Percentiles rank a stretch among this genome's conserved stretches.
These are phyloP conservation scores for Beaufortia kweichowensis DNA, from an alignment of 2,113 vertebrate species.

Conservation along the genomic window DNA sequence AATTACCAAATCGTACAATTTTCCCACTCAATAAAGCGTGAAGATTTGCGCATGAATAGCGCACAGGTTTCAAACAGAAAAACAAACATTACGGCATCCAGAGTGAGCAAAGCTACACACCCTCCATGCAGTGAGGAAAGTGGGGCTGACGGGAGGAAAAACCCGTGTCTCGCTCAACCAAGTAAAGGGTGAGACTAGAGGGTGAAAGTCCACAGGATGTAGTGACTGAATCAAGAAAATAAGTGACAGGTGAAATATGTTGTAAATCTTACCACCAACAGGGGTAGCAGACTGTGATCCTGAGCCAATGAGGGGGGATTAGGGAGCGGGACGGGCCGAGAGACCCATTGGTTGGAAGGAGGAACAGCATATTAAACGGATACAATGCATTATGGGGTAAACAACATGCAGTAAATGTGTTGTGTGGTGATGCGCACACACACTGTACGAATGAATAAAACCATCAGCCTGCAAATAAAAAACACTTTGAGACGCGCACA, in stretches of 20 bases:
- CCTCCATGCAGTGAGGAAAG: constrained; percentile 42
- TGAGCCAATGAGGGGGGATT: constrained; percentile 88
- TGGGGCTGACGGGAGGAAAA: constrained; percentile 39
- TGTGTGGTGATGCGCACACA: constrained; percentile 16
- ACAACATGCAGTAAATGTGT: constrained; percentile 46
- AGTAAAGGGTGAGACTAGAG: constrained; percentile 64
- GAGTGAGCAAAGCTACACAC: constrained; percentile 42
- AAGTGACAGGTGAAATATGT: constrained; percentile 74
- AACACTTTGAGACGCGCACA: constrained; percentile 40
- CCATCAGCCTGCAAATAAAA: constrained; percentile 35
- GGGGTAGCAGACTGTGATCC: constrained; percentile 98
- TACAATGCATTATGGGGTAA: constrained; percentile 60
- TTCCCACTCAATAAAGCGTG: not conserved
- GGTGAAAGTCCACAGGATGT: constrained; percentile 47
- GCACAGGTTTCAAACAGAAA: not conserved
- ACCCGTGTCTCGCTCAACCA: constrained; percentile 6
- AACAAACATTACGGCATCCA: constrained; percentile 21
- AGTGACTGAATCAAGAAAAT: constrained; percentile 54
- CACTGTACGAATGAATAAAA: constrained; percentile 32
- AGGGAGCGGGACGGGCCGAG: constrained; percentile 70
- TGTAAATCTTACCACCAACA: constrained; percentile 93
- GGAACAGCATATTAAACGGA: constrained; percentile 88
- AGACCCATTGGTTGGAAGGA: constrained; percentile 86
- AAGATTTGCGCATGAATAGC: not conserved
- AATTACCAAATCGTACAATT: not conserved